Evolutionary conservation across 2,888 invertebrate genomes (phyloP), one percentile per base, ranked within the genome.

Genomic region (Nysson spinosus): DNA sequence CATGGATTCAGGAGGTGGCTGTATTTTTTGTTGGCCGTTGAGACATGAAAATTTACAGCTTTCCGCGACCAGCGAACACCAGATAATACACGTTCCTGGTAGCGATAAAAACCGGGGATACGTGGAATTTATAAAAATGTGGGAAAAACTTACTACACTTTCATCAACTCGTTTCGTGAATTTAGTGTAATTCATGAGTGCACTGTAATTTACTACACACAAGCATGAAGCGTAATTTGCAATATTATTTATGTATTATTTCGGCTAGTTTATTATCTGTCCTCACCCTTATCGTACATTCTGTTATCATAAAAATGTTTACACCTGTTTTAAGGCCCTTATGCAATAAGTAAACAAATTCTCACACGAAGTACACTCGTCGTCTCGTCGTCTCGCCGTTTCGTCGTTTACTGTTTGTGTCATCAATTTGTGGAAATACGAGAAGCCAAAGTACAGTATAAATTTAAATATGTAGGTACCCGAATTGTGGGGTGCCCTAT

Each of bases 401-500:
- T n/a, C 12, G 1, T 22, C 14, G 22, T 22, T 9, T 24, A 17
- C 34, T 28, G 14, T 11, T 5, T 14, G 49, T 43, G 39, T 30
- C 44, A 50, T 34, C 20, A 12, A 30, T 50, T 51, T 43, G 60
- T 35, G 62, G 34, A 51, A 44, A 40, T 46, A 34, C 34, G 35
- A 43, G 26, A 37, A 30, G 14, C 6, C 12, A 51, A 16, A 63
- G 46, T 1, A 32, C 28, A 6, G 22, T 9, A n/a, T 6, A 11
- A 28, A 51, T 63, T 63, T 60, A 63, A 63, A 60, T 60, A 60
- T 42, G 49, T 40, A 40, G 20, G 34, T 40, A 12, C 12, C 12
- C 2, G 34, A 16, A 14, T 34, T 14, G 14, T 9, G 34, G 0
- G 14, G 1, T 4, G 34, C 4, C 4, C 34, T 5, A 34, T 34